Evolutionary conservation across 2,797 vertebrate species (phyloP).

Genomic region (Limosa lapponica): DNA sequence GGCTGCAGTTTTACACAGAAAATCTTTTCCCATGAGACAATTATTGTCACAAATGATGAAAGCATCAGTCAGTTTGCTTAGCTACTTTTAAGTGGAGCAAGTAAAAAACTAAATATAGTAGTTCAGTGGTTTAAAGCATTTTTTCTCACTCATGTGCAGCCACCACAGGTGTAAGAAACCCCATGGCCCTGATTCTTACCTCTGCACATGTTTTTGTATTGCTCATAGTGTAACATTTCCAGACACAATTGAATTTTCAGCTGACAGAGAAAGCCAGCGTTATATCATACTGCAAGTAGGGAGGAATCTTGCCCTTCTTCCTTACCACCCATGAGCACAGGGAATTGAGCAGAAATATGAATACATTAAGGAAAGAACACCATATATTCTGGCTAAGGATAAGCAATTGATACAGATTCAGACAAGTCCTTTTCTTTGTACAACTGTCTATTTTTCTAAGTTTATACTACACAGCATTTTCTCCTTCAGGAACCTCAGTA

Average conservation of each 20-base stretch:
- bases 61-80: neutral
- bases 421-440: neutral
- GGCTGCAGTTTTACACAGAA: conserved; percentile 44
- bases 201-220: neutral
- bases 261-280: neutral
- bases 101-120: conserved; percentile 12
- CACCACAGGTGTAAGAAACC: neutral
- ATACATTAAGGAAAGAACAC: neutral
- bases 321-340: neutral
- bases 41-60: conserved; percentile 49
- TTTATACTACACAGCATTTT: neutral
- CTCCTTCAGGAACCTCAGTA: neutral
- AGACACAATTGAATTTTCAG: neutral
- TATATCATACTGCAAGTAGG: neutral
- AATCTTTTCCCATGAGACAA: conserved; percentile 38
- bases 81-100: conserved; percentile 46
- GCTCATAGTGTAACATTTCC: neutral
- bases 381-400: neutral
- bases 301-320: neutral
- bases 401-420: neutral
- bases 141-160: neutral
- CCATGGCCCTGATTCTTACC: neutral
- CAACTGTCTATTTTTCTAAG: neutral
- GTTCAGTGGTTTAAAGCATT: neutral
- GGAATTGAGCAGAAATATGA: neutral